Conservation (phyloP, 2,113 vertebrate species). For the Sturnus vulgaris region DNA sequence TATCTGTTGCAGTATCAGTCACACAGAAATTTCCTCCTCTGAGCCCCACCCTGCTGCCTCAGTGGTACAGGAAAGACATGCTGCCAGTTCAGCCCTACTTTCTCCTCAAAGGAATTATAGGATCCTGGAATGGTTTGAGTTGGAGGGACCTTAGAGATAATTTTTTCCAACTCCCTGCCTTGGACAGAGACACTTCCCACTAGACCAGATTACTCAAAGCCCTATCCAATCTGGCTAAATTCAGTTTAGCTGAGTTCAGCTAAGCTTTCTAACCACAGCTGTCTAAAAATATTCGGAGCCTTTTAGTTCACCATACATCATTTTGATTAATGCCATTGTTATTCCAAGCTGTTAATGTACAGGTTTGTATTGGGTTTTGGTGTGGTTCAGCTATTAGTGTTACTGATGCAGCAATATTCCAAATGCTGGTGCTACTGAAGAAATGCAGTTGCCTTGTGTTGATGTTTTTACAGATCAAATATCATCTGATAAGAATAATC, state of each 20-base stretch:
- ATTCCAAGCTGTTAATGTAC: neutral
- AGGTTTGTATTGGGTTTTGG: neutral
- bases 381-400: neutral
- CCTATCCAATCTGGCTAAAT: neutral
- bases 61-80: neutral
- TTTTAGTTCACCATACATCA: neutral
- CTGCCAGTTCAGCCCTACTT: neutral
- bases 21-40: neutral
- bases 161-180: neutral
- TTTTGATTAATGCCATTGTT: neutral
- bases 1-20: neutral
- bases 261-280: neutral
- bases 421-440: neutral
- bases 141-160: neutral
- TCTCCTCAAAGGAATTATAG: neutral
- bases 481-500: neutral
- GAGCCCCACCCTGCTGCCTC: neutral
- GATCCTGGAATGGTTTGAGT: neutral
- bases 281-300: neutral
- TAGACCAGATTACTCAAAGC: neutral
- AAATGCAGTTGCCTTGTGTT: neutral
- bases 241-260: neutral
- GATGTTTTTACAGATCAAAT: neutral
- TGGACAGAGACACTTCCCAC: neutral
- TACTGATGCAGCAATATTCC: neutral